Percentiles rank a stretch among this genome's conserved stretches.
Conservation (phyloP, 1,140 invertebrate species). For the Sitobion miscanthi region DNA sequence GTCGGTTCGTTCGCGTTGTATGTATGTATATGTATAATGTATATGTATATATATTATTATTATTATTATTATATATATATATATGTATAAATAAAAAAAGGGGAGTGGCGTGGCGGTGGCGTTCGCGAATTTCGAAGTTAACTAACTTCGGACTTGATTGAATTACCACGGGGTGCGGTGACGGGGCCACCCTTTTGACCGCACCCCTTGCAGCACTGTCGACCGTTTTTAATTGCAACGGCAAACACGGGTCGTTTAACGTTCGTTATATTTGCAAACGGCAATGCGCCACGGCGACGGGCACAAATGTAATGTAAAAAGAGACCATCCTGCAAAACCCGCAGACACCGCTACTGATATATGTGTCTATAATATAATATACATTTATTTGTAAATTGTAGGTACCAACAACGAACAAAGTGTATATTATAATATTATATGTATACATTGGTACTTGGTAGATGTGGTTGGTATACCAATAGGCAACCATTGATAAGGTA, state of each 20-base stretch:
- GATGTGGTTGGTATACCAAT: too few relatives aligned
- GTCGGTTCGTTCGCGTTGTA: background rate
- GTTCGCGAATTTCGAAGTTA: conserved; percentile 45
- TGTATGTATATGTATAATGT: background rate
- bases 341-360: background rate
- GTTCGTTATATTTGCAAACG: conserved; percentile 36
- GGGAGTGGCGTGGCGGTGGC: background rate
- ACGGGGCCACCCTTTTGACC: conserved; percentile 51
- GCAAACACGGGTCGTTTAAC: conserved; percentile 44
- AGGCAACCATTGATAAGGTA: too few relatives aligned
- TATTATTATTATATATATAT: background rate
- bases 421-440: too few relatives aligned
- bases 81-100: background rate
- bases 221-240: conserved; percentile 48
- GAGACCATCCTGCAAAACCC: background rate
- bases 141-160: conserved; percentile 56
- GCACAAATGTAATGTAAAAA: background rate
- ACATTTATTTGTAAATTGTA: background rate
- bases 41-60: background rate
- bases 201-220: conserved; percentile 11
- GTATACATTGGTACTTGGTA: too few relatives aligned
- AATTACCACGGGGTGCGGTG: conserved; percentile 39
- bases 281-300: background rate
- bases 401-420: background rate
- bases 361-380: background rate